Evolutionary conservation across 2,888 invertebrate genomes (phyloP).

Genomic region (Silvanus unidentatus): DNA sequence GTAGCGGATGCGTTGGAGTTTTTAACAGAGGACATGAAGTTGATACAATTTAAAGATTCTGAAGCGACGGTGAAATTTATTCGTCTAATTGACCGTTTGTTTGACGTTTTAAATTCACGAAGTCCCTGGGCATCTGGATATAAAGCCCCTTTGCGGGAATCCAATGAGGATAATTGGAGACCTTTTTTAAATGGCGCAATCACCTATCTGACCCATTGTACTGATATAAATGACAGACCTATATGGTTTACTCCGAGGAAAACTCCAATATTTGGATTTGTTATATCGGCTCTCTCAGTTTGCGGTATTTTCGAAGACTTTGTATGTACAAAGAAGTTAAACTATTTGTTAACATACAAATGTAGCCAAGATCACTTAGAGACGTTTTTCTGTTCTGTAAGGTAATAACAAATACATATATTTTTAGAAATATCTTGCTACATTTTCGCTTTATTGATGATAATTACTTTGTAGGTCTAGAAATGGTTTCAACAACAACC

Average conservation of each 20-base stretch:
- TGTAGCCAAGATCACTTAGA: constrained; percentile 9
- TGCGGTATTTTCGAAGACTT: constrained; percentile 7
- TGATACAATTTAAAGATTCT: constrained; percentile 10
- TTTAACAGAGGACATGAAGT: constrained; percentile 10
- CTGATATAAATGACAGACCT: constrained; percentile 4
- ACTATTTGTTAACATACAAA: constrained; percentile 6
- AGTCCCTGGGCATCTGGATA: constrained; percentile 11
- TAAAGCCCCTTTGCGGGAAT: constrained; percentile 10
- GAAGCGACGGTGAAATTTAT: constrained; percentile 17
- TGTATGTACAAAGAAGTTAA: background rate
- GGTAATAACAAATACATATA: constrained; percentile 1
- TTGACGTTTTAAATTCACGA: constrained; percentile 17
- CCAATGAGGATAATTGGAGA: constrained; percentile 12
- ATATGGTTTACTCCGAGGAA: constrained; percentile 7
- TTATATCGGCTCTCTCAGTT: background rate
- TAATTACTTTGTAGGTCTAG: background rate
- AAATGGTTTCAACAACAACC: constrained; percentile 8
- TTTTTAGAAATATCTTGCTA: too few species aligned
- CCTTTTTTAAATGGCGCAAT: constrained; percentile 6
- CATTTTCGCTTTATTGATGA: too few species aligned
- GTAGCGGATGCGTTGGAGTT: constrained; percentile 14
- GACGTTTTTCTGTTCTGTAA: constrained; percentile 7
- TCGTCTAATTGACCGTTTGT: constrained; percentile 11
- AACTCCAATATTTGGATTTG: constrained; percentile 13
- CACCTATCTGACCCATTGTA: constrained; percentile 8